These are phyloP conservation scores for Diplosoma virens DNA, from an alignment of 23 tunicate species.

Conservation along the genomic window DNA sequence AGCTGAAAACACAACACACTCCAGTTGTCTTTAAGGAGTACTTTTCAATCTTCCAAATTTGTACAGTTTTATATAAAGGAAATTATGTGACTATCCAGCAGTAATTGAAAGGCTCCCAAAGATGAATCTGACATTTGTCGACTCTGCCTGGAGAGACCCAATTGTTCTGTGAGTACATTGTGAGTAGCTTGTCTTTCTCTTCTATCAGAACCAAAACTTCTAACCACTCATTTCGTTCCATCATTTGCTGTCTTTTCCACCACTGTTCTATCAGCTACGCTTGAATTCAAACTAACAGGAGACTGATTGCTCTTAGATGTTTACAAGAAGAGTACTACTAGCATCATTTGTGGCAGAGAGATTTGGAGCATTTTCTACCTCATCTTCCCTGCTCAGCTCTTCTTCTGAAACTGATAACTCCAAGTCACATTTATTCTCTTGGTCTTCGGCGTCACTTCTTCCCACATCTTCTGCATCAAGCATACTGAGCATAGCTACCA, in stretches of 20 bases:
- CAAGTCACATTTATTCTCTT: too few species aligned
- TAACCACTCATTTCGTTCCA: constrained; percentile 16
- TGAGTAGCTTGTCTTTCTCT: background rate
- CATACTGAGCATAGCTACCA: too few species aligned
- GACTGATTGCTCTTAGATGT: too few species aligned
- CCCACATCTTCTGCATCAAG: too few species aligned
- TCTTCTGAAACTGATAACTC: too few species aligned
- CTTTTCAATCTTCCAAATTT: constrained; percentile 6
- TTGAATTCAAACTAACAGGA: too few species aligned
- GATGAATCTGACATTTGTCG: background rate
- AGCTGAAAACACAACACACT: constrained; percentile 3
- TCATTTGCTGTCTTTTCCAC: constrained; percentile 27
- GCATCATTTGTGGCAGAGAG: too few species aligned
- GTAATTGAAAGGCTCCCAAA: constrained; percentile 13
- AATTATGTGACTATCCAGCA: constrained; percentile 3
- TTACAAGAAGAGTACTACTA: too few species aligned
- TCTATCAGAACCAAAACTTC: background rate
- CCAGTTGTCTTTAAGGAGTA: constrained; percentile 6
- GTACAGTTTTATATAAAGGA: constrained; percentile 13
- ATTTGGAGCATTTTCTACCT: too few species aligned
- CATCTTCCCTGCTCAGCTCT: too few species aligned
- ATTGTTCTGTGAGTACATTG: constrained; percentile 14
- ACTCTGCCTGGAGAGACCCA: background rate
- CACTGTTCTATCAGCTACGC: too few species aligned
- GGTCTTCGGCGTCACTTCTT: too few species aligned